Conservation (phyloP, 2,113 vertebrate species). For the Scopus umbretta region DNA sequence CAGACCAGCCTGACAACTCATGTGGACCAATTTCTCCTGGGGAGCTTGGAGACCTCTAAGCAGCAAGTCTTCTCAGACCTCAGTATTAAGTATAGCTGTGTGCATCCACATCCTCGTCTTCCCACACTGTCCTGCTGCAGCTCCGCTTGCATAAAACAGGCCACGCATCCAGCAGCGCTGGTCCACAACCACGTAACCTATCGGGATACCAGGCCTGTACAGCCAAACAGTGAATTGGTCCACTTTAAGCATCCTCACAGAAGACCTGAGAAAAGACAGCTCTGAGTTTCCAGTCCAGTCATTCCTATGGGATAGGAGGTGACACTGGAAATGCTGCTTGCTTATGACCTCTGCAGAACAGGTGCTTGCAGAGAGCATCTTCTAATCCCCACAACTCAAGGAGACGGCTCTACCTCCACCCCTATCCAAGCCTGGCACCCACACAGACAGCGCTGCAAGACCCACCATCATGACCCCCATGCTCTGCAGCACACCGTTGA, state of each 20-base stretch:
- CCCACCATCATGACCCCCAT: background rate
- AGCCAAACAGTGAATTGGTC: background rate
- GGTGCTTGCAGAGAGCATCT: background rate
- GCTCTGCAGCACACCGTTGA: fast-evolving
- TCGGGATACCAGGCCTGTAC: background rate
- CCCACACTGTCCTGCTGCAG: background rate
- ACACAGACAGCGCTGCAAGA: background rate
- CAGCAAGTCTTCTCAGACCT: background rate
- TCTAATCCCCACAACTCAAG: background rate
- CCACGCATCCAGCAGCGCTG: background rate
- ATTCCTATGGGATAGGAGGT: background rate
- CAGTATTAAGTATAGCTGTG: background rate
- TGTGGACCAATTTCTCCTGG: background rate
- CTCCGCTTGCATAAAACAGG: background rate
- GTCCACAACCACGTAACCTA: background rate
- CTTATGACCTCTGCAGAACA: background rate
- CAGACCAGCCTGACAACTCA: background rate
- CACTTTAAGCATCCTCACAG: background rate
- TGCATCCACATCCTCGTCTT: background rate
- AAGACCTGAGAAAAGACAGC: background rate
- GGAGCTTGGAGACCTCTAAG: background rate
- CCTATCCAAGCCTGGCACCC: background rate
- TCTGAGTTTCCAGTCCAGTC: background rate
- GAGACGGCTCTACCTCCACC: background rate
- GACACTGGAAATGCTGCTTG: background rate